phyloP scores from a whole-genome alignment of 2,888 invertebrate genomes.

The Gandaritis pyraliata region DNA sequence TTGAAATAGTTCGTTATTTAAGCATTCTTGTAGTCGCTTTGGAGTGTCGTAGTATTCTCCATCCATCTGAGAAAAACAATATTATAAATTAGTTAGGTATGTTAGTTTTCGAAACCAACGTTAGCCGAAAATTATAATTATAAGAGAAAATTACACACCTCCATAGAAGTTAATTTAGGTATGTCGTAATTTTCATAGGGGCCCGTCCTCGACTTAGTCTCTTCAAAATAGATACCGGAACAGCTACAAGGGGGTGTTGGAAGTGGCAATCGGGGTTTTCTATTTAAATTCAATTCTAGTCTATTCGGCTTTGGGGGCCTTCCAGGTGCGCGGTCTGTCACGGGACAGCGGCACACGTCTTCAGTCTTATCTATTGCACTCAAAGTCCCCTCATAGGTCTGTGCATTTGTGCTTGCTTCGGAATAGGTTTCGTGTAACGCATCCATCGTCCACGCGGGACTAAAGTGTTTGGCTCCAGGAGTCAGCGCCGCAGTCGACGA shows the following conservation, averaged over 20 bases:
- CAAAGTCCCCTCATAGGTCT: slow-evolving; percentile 39
- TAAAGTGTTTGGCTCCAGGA: slow-evolving; percentile 78
- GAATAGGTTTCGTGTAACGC: slow-evolving; percentile 58
- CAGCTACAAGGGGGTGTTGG: slow-evolving; percentile 56
- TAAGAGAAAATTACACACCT: slow-evolving; percentile 66
- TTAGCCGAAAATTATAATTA: not conserved
- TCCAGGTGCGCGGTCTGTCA: slow-evolving; percentile 76
- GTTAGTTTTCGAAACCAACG: not conserved
- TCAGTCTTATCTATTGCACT: slow-evolving; percentile 53
- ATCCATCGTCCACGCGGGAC: slow-evolving; percentile 85
- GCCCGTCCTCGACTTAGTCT: slow-evolving; percentile 64
- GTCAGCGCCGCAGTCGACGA: slow-evolving; percentile 85
- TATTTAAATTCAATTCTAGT: slow-evolving; percentile 55
- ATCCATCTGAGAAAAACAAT: slow-evolving; percentile 59
- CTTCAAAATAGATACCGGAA: slow-evolving; percentile 49
- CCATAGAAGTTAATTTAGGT: slow-evolving; percentile 85
- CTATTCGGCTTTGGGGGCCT: slow-evolving; percentile 85
- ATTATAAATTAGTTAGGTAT: not conserved
- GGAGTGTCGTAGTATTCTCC: slow-evolving; percentile 90
- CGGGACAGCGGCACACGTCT: slow-evolving; percentile 56
- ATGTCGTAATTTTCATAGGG: slow-evolving; percentile 92
- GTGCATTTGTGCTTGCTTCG: slow-evolving; percentile 37
- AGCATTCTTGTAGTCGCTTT: slow-evolving; percentile 88
- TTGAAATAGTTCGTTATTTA: slow-evolving; percentile 79
- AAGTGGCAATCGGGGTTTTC: slow-evolving; percentile 66